Percentiles rank a stretch among this genome's conserved stretches.
These are phyloP conservation scores for Acrocephalus arundinaceus DNA, from an alignment of 2,113 vertebrate species.

Conservation along the genomic window DNA sequence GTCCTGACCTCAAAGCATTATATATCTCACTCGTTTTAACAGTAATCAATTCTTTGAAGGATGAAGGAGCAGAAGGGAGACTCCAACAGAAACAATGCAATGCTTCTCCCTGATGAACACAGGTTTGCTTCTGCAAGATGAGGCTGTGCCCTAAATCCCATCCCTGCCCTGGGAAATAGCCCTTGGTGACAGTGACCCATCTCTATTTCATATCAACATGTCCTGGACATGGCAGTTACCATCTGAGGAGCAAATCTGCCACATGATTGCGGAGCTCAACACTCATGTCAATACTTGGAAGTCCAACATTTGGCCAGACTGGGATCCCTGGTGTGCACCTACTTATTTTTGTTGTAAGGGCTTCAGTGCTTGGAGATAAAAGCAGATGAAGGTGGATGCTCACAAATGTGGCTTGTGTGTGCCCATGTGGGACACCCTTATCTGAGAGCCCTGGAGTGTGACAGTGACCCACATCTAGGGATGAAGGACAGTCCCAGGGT, in stretches of 20 bases:
- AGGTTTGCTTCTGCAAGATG: not conserved
- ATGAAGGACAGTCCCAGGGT: not conserved
- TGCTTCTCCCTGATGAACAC: not conserved
- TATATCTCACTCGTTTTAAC: conserved; percentile 74
- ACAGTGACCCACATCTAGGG: not conserved
- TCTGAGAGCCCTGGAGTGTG: not conserved
- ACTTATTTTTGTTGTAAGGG: not conserved
- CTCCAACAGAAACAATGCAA: not conserved
- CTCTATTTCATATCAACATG: not conserved
- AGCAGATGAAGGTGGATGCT: not conserved
- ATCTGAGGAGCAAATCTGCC: not conserved
- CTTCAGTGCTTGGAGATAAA: not conserved
- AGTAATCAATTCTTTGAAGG: conserved; percentile 82
- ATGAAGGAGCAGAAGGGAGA: conserved; percentile 41
- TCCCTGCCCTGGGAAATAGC: not conserved
- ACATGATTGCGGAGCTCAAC: not conserved
- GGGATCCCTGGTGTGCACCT: not conserved
- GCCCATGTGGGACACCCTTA: not conserved
- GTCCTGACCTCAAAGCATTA: conserved; percentile 71
- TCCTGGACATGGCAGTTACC: not conserved
- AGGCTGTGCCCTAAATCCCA: not conserved
- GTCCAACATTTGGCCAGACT: not conserved
- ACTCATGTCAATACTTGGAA: not conserved
- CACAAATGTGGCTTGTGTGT: not conserved
- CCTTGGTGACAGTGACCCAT: not conserved